Percentiles rank a stretch among this genome's conserved stretches.
Evolutionary conservation across 2,797 vertebrate species (phyloP).

Genomic region (Arvicola amphibius): DNA sequence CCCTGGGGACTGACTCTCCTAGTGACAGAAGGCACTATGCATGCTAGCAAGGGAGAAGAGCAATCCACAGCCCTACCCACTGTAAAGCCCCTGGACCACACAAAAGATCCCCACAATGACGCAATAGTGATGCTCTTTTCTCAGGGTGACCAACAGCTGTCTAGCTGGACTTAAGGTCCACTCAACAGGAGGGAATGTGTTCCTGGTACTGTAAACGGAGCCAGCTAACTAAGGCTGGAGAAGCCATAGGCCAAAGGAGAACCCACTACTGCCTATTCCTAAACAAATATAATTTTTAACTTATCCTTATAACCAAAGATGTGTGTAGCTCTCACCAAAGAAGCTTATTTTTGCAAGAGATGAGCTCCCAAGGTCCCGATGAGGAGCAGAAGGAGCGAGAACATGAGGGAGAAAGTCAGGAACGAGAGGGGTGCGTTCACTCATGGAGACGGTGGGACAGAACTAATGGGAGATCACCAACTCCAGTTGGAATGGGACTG

Average conservation of each 20-base stretch:
- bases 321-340: neutral
- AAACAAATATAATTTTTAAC: neutral
- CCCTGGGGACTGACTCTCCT: neutral
- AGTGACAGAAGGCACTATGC: neutral
- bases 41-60: neutral
- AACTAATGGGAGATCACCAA: no score
- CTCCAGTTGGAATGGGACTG: no score
- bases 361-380: no score
- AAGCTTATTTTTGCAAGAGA: neutral
- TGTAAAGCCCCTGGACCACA: neutral
- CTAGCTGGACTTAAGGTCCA: neutral
- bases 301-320: neutral
- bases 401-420: no score
- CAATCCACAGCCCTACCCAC: neutral
- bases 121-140: neutral
- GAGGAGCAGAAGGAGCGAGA: no score
- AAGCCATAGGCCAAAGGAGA: neutral
- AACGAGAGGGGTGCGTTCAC: no score
- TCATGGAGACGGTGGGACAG: no score
- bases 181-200: neutral
- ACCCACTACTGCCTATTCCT: neutral
- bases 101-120: neutral
- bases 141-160: neutral
- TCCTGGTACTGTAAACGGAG: neutral
- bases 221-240: neutral